Evolutionary conservation across 2,113 vertebrate genomes (phyloP).

Genomic region (western clawed frog (Xenopus tropicalis)): DNA sequence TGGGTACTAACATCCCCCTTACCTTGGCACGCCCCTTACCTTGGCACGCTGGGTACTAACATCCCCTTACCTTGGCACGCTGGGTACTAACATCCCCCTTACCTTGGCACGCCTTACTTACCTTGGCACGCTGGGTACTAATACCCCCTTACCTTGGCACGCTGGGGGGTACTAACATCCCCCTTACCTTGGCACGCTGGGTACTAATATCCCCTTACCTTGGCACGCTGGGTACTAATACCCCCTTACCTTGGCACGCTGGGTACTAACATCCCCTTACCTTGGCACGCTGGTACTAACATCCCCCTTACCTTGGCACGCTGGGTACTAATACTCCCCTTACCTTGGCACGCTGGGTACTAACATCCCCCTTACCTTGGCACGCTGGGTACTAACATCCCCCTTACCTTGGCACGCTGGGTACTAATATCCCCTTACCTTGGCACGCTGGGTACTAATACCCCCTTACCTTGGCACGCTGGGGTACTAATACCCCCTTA

Average conservation of each 20-base stretch:
- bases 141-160: conserved; percentile 82
- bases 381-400: conserved; percentile 69
- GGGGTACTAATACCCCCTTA: conserved; percentile 56
- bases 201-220: too few species aligned
- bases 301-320: conserved; percentile 79
- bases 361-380: conserved; percentile 76
- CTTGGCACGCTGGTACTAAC: too few species aligned
- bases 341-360: too few species aligned
- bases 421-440: too few species aligned
- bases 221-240: too few species aligned
- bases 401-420: conserved; percentile 88
- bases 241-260: conserved; percentile 85
- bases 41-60: too few species aligned
- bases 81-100: conserved; percentile 57
- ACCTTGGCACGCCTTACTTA: conserved; percentile 96
- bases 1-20: conserved; percentile 57
- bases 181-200: conserved; percentile 88
- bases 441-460: too few species aligned
- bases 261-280: too few species aligned
- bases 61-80: conserved; percentile 81
- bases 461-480: conserved; percentile 85
- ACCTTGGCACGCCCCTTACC: conserved; percentile 96
- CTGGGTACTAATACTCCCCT: too few species aligned
- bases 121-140: too few species aligned
- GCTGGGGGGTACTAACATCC: conserved; percentile 58